These are phyloP conservation scores for Pachycephus smyrnensis DNA, from an alignment of 2,888 invertebrate species.

Conservation along the genomic window DNA sequence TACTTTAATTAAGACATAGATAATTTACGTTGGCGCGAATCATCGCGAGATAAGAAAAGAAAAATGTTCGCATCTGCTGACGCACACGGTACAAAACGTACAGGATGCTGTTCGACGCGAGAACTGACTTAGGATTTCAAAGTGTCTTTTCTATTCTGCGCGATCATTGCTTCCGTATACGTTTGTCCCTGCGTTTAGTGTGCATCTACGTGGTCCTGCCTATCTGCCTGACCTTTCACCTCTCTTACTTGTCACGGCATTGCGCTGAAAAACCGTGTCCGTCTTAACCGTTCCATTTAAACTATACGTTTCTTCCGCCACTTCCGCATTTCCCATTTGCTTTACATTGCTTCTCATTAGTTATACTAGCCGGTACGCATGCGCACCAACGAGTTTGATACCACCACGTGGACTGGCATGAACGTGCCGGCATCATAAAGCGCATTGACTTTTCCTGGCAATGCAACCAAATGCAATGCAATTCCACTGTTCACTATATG, in stretches of 20 bases:
- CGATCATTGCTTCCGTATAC: background rate
- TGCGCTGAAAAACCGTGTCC: background rate
- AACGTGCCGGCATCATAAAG: background rate
- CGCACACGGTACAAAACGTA: background rate
- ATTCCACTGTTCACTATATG: conserved; percentile 21
- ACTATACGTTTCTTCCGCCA: background rate
- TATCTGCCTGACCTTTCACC: background rate
- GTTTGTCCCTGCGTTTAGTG: background rate
- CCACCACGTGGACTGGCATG: background rate
- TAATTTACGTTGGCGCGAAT: conserved; percentile 14
- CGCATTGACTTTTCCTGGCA: conserved; percentile 26
- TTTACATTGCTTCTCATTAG: background rate
- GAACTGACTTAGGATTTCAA: background rate
- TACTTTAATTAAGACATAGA: conserved; percentile 31
- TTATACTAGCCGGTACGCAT: background rate
- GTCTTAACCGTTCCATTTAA: background rate
- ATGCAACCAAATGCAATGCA: conserved; percentile 47
- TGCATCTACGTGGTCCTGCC: background rate
- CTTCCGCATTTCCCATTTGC: background rate
- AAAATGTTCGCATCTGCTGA: background rate
- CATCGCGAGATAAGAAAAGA: background rate
- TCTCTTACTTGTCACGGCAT: background rate
- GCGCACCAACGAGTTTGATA: background rate
- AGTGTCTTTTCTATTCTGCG: background rate
- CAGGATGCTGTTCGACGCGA: background rate